Base-by-base conservation (phyloP, 2,113 vertebrate genomes). In the Triplophysa tibetana region DNA sequence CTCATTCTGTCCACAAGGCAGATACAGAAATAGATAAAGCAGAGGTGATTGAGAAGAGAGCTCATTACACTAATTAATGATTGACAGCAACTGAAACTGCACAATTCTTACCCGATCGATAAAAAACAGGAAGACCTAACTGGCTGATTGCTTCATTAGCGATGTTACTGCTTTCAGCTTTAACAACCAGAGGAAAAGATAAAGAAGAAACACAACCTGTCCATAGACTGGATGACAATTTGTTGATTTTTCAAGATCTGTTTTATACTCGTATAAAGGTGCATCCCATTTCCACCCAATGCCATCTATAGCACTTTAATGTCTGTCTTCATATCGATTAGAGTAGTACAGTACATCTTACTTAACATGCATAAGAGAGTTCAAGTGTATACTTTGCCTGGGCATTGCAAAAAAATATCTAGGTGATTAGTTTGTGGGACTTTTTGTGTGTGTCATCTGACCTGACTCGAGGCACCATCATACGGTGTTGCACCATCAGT, bases 381-480 rank as follows among this genome's bases (percentile, higher is more conserved):
- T 24, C 38, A 23, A 29, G 50, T 48, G 17, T 73, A 38, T 5
- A 54, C 48, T 63, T 38, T 56, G 64, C 8, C 54, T 48, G 24
- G 14, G 54, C n/a, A 21, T 8, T 58, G 54, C n/a, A 21, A 8
- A 58, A 38, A 21, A 58, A 58, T 63, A 24, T 56, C 16, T 56
- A 13, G 9, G 17, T 33, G 23, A 26, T 48, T 58, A 0, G 6
- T 52, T 38, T 65, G 66, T 19, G 14, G 2, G 50, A 43, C 48
- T 12, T 23, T 4, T 73, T 38, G 70, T 43, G 63, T 7, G 8
- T 63, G 4, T 61, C 1, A 62, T 87, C 90, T 91, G 89, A 92
- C 98, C 98, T 98, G 93, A 98, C 97, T 95, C 93, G 96, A 60
- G 97, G 98, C 89, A 99, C 98, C 95, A 97, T 94, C 92, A 99